Evolutionary conservation across 1,140 invertebrate genomes (phyloP), one percentile per base, ranked within the genome.

Genomic region (Bursaphelenchus mucronatus): DNA sequence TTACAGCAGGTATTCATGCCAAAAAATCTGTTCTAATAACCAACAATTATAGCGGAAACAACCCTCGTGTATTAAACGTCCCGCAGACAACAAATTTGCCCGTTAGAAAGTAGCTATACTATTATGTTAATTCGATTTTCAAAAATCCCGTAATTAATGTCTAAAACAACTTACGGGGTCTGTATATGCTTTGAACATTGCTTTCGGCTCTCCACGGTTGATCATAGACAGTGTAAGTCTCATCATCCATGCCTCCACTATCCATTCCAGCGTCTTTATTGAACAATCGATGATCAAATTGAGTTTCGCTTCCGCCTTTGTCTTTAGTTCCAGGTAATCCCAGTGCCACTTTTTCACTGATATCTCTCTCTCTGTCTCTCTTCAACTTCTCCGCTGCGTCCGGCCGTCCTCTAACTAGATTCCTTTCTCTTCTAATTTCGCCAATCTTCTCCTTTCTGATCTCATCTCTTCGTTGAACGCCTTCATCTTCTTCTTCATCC

Each of bases 191-290:
- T 15, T 89, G 87, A 61, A 97, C 85, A 0, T 87, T 88, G 67
- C 89, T 89, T 17, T 88, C 82, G n/a, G 83, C 75, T 53, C 86
- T 72, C 86, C 86, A 87, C 11, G 86, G 82, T 82, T 94, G 93
- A 82, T 97, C 94, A 82, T 99, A 99, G 0, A 97, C 92, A 83
- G 90, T 94, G 82, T 98, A 98, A 0, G 89, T 89, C 76, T 99
- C 96, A 75, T 99, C 96, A 77, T 97, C 94, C 5, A 88, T 92
- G 84, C 94, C 98, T 8, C 96, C 96, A 78, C 89, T 90, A 77
- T 94, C 92, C 87, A 99, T 89, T 55, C 95, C 95, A 8, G 46
- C 69, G 10, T 54, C 57, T 69, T 92, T 92, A 78, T 97, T 96
- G 80, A 98, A 97, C 3, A 99, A 84, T 54, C 96, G 84, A 75